Evolutionary conservation across 2,113 vertebrate species (phyloP), one percentile per base, ranked within the genome.

Genomic region (Oceanites oceanicus): DNA sequence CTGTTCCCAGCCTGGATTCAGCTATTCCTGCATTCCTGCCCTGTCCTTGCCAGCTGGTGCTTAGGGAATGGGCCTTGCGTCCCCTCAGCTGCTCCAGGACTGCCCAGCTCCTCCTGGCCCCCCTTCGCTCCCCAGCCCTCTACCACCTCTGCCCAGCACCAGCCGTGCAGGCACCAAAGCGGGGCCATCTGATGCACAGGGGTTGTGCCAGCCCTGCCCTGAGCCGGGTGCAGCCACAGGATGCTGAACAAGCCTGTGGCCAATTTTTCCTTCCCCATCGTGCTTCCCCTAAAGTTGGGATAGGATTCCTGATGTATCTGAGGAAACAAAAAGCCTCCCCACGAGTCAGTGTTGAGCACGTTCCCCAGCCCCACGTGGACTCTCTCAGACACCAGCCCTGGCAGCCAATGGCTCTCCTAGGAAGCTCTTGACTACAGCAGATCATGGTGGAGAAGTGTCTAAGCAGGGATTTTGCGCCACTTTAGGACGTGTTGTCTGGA

Each of bases 161-260:
- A 74, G 61, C 42, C 23, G 4, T 22, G 19, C n/a, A 44, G 63
- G 29, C 36, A 52, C 32, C 20, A 47, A 36, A 53, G 13, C 45
- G 38, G 44, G 27, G 20, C 55, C 53, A 38, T 21, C 30, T 40
- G 25, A 58, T 4, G 18, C 29, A 23, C 40, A 38, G 44, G 49
- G 75, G 19, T 32, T 81, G 22, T 56, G 42, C 20, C 56, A 91
- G 36, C 23, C 45, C 22, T 78, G 74, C 11, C 29, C 49, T 30
- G 20, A 94, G 53, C 38, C 49, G 44, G 47, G 21, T 36, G n/a
- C 73, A 80, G 73, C 97, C 97, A 97, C 91, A 98, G 94, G 98
- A 97, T 96, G 97, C 97, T 95, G 96, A 98, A 98, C 95, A 94
- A 96, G 92, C 96, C 96, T 12, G 92, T 40, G 27, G 92, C 3